Evolutionary conservation across 2,797 vertebrate genomes (phyloP).

Genomic region (Spea hammondii): DNA sequence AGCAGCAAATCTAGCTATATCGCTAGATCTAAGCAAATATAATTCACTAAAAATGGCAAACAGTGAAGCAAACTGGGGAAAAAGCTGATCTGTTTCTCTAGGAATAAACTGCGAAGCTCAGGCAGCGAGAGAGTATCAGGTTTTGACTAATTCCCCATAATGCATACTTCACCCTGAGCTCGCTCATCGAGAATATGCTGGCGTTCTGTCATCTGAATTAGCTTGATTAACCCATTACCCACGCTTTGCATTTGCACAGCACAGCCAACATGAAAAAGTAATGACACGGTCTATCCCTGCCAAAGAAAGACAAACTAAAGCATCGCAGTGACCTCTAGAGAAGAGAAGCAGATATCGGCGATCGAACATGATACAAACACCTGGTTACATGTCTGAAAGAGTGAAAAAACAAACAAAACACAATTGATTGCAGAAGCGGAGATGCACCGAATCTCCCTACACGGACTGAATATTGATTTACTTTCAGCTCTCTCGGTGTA

Average conservation of each 20-base stretch:
- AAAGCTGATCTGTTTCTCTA: neutral
- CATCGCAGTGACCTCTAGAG: neutral
- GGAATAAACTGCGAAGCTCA: neutral
- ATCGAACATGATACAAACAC: conserved; percentile 23
- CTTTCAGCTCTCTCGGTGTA: conserved; percentile 36
- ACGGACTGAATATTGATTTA: conserved; percentile 51
- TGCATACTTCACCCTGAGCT: too few species aligned
- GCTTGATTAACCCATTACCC: neutral
- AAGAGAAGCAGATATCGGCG: neutral
- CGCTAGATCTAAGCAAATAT: too few species aligned
- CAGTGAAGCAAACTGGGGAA: neutral
- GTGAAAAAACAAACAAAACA: neutral
- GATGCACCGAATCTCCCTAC: conserved; percentile 11
- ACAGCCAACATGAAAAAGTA: neutral
- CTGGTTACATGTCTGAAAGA: conserved; percentile 17
- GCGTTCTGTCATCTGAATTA: neutral
- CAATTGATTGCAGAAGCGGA: conserved; percentile 6
- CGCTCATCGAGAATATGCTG: too few species aligned
- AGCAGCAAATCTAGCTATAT: neutral
- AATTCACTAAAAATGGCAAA: neutral
- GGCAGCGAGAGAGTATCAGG: too few species aligned
- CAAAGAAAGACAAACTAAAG: neutral
- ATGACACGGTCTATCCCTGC: neutral
- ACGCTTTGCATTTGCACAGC: neutral
- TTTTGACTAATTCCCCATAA: too few species aligned